These are phyloP conservation scores for Drosophila orosa DNA, from an alignment of 1,140 invertebrate genomes.

Conservation along the genomic window DNA sequence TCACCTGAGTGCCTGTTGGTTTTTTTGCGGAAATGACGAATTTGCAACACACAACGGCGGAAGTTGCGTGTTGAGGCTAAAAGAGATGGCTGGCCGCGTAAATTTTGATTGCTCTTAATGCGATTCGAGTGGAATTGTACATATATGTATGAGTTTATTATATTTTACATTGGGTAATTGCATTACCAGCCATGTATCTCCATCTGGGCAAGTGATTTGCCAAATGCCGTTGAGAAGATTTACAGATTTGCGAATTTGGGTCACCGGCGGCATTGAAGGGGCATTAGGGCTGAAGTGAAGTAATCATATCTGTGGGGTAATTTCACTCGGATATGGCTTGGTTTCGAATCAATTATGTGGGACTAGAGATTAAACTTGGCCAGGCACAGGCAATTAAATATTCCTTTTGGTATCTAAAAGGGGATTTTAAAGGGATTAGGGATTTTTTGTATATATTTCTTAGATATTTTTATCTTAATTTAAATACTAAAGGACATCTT, in stretches of 20 bases:
- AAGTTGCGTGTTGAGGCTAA: conserved; percentile 66
- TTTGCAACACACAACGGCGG: conserved; percentile 72
- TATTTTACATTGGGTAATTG: conserved; percentile 59
- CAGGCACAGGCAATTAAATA: conserved; percentile 12
- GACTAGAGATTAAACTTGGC: neutral
- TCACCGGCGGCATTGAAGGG: conserved; percentile 28
- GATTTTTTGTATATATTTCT: neutral
- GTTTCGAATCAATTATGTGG: conserved; percentile 24
- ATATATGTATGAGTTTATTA: conserved; percentile 18
- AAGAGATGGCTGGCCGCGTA: conserved; percentile 50
- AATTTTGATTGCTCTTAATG: conserved; percentile 74
- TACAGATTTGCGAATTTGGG: conserved; percentile 49
- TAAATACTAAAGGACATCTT: no score
- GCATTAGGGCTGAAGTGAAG: conserved; percentile 27
- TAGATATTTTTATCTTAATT: no score
- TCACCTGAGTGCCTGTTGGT: conserved; percentile 55
- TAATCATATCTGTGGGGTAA: conserved; percentile 32
- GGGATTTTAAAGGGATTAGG: neutral
- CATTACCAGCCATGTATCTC: conserved; percentile 35
- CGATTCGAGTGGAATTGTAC: conserved; percentile 50
- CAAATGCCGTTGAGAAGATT: conserved; percentile 46
- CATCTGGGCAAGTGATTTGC: conserved; percentile 41
- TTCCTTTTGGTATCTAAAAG: neutral
- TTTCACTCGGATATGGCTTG: conserved; percentile 1
- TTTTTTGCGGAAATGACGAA: conserved; percentile 72